phyloP scores from a whole-genome alignment of 2,888 invertebrate genomes.

The Pyrrhia umbra region DNA sequence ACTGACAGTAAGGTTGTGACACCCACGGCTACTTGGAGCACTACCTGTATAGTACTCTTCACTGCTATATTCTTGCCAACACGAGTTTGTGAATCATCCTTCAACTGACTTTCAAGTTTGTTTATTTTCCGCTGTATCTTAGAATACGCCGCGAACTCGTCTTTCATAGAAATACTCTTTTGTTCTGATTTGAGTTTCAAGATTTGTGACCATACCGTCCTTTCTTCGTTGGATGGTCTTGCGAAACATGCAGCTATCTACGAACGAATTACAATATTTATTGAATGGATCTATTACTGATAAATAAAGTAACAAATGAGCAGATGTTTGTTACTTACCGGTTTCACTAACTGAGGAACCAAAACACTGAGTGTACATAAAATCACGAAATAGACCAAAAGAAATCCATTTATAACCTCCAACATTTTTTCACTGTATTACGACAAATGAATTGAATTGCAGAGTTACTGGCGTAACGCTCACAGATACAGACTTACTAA shows the following conservation, averaged over 20 bases:
- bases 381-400: conserved; percentile 83
- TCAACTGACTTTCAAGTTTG: conserved; percentile 85
- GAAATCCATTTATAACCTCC: conserved; percentile 85
- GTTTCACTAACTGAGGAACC: conserved; percentile 85
- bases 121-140: conserved; percentile 90
- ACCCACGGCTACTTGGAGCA: conserved; percentile 77
- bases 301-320: background rate
- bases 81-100: conserved; percentile 80
- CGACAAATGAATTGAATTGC: background rate
- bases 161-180: conserved; percentile 87
- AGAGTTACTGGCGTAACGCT: background rate
- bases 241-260: conserved; percentile 88
- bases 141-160: conserved; percentile 91
- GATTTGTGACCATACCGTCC: conserved; percentile 79
- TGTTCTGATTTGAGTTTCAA: conserved; percentile 85
- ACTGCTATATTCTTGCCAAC: conserved; percentile 81
- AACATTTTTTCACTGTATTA: conserved; percentile 71
- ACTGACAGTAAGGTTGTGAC: conserved; percentile 79
- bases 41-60: conserved; percentile 79
- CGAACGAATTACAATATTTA: conserved; percentile 45
- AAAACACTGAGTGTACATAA: conserved; percentile 86
- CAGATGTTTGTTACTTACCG: conserved; percentile 77
- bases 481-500: background rate
- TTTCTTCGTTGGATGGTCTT: conserved; percentile 84
- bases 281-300: background rate